These are phyloP conservation scores for Meteorus cinctellus DNA, from an alignment of 2,888 invertebrate genomes.

Conservation along the genomic window DNA sequence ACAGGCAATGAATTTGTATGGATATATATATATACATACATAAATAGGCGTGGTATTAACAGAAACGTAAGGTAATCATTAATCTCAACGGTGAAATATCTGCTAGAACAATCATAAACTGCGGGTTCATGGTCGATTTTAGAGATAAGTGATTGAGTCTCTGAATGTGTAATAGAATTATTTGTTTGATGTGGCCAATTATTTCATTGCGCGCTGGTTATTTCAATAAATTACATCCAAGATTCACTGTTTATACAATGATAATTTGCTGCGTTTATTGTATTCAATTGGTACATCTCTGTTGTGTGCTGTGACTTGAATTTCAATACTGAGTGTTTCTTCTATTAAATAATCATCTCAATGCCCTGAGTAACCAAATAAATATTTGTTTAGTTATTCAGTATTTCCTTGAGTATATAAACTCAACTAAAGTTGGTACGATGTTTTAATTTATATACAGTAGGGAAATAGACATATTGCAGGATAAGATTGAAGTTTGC, in stretches of 20 bases:
- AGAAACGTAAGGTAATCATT: constrained; percentile 59
- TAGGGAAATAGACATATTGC: neutral
- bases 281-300: too few species aligned
- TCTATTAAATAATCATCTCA: too few species aligned
- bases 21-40: too few species aligned
- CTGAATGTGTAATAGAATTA: neutral
- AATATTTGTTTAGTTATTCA: too few species aligned
- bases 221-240: too few species aligned
- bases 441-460: neutral
- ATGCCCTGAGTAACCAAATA: too few species aligned
- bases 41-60: constrained; percentile 54
- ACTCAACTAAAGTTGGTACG: neutral
- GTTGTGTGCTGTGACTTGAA: too few species aligned
- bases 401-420: neutral
- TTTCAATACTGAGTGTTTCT: too few species aligned
- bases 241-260: too few species aligned
- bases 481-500: neutral
- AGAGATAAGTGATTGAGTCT: neutral
- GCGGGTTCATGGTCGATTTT: neutral
- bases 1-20: neutral
- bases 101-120: constrained; percentile 48
- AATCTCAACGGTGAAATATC: constrained; percentile 63
- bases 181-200: neutral
- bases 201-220: neutral
- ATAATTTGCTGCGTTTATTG: too few species aligned